Evolutionary conservation across 1,140 invertebrate species (phyloP), one percentile per base, ranked within the genome.

Genomic region (Hormaphis cornu): DNA sequence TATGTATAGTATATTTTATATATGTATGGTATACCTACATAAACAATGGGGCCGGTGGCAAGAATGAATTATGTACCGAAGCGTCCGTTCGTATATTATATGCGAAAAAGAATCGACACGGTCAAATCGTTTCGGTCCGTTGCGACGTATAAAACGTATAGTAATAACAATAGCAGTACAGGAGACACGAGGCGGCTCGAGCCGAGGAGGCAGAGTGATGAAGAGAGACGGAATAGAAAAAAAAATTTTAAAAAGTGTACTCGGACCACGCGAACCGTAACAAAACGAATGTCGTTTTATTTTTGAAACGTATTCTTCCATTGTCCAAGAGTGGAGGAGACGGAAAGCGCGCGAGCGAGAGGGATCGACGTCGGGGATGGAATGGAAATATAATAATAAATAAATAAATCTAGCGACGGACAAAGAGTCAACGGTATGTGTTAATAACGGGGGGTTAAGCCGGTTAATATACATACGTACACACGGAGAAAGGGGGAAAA

Each of bases 261-360:
- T 50, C 26, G 24, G 61, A 66, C 42, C 44, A 66, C 44, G 44
- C 28, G 44, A 66, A 66, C 61, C 61, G 40, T 66, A 48, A 66
- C 61, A 66, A 66, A 66, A 66, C 61, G 61, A 44, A 66, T 66
- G 61, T 66, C 46, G 61, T 66, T 66, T 48, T 50, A 66, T 66
- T 66, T 66, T 66, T 42, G 44, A 66, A 44, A 66, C 48, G 44
- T 44, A 28, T 66, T 66, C 35, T 58, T 66, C 28, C 44, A 66
- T 66, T 66, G 26, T 48, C 28, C 61, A 9, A 44, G 40, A 46
- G 28, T n/a, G n/a, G n/a, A n/a, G n/a, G n/a, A 66, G 8, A 22
- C 26, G 18, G 16, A n/a, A n/a, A n/a, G n/a, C n/a, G n/a, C n/a
- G n/a, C n/a, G n/a, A n/a, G n/a, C n/a, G 2, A 48, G 42, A 66